Base-by-base conservation (phyloP, 2,888 invertebrate genomes). In the Archips crataeganus region DNA sequence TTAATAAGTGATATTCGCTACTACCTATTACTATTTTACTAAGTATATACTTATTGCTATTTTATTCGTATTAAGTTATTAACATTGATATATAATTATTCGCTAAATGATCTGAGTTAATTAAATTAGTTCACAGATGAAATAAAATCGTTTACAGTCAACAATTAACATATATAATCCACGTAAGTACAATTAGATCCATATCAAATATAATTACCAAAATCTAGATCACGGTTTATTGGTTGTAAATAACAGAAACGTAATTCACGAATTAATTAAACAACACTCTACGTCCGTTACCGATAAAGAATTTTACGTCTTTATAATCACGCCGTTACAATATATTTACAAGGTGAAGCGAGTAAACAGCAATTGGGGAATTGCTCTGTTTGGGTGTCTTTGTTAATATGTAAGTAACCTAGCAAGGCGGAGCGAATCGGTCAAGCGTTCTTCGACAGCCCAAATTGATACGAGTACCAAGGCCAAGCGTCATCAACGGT, bases 341-440 rank as follows among this genome's bases (percentile, higher is more conserved):
- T 4, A n/a, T 4, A 45, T 45, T 57, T 39, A 65, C 70, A 74
- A 74, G 69, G 69, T 65, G 64, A 74, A 39, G 57, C 54, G 51
- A 11, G 66, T 57, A 42, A 57, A 64, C 54, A 36, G 65, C 63
- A 45, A 64, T 69, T 13, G 62, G 47, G 49, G 59, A 61, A 61
- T 74, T 51, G 57, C 51, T 59, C 34, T 69, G 51, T 74, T 74
- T 70, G 69, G 65, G 45, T 70, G 70, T 73, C 42, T 64, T 65
- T 74, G 69, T 64, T 36, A 39, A 70, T 74, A 70, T 70, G 60
- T 74, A 74, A 69, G 73, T 51, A 13, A 13, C 36, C 39, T 63
- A 68, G 49, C 39, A 63, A 59, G 59, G 60, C 65, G 60, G 65
- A 61, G 9, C 74, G 74, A 74, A 74, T 74, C 69, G 70, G 74